Evolutionary conservation across 2,888 invertebrate species (phyloP), one percentile per base, ranked within the genome.

Genomic region (Eugnorisma glareosa): DNA sequence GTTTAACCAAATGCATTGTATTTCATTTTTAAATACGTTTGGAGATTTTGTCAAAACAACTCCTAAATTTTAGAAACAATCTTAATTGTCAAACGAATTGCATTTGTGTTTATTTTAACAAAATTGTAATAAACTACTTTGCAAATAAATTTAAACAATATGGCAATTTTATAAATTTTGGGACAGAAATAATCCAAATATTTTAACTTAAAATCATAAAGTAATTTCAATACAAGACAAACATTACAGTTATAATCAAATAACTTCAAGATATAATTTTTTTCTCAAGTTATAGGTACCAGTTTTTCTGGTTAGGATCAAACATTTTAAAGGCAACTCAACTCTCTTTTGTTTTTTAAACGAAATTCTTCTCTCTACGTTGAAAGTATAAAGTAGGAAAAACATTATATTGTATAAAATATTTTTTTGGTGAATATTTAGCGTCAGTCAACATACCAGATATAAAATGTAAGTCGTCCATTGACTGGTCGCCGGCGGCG

Each of bases 381-480:
- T 68, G 1, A 72, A 59, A 57, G 8, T 48, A 40, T 61, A 8
- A 61, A 48, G 18, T 63, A 61, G 21, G 40, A 8, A 43, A 45
- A 59, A 37, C 18, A 61, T 59, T 18, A 4, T 24, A 28, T 40
- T 67, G 8, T 15, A 15, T 35, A 57, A 59, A 72, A 64, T 31
- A 51, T 57, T 69, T 73, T 73, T 59, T 31, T 51, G 45, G 13
- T 11, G 35, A 71, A 61, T 70, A 37, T 71, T 71, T 43, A 40
- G 67, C 31, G 57, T 73, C 72, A 71, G 61, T 68, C 71, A 84
- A 69, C 72, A 21, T 48, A 77, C 63, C 59, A 71, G 63, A 73
- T 77, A 83, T 66, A 78, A 59, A 73, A 70, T 85, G 75, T 67
- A 75, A 64, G 66, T 85, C 69, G 76, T 63, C 63, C 51, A 79